Conservation (phyloP, 2,888 invertebrate genomes). For the Luperina testacea region DNA sequence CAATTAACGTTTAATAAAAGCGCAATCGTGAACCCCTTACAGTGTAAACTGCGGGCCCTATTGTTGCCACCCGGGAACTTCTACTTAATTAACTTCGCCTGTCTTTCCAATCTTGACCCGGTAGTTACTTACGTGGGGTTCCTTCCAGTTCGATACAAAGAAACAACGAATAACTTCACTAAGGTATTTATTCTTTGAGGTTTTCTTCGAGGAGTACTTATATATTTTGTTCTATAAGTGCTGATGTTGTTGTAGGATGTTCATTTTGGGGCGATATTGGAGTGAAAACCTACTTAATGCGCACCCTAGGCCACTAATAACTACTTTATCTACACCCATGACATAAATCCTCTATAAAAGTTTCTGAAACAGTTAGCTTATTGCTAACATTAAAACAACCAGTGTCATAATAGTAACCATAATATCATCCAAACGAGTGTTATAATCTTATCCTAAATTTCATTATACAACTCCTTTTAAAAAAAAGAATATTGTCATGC, state of each 20-base stretch:
- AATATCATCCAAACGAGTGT: too few species aligned
- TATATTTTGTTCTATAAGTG: not conserved
- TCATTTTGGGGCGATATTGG: not conserved
- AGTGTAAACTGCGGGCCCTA: constrained; percentile 69
- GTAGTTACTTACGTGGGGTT: constrained; percentile 55
- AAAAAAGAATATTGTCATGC: too few species aligned
- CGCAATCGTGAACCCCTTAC: constrained; percentile 64
- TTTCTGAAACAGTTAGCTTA: too few species aligned
- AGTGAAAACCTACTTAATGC: not conserved
- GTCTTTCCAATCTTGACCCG: constrained; percentile 66
- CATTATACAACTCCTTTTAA: too few species aligned
- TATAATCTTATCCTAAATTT: too few species aligned
- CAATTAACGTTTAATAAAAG: constrained; percentile 76
- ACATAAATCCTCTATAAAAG: too few species aligned
- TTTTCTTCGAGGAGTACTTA: constrained; percentile 15
- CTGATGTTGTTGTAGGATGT: not conserved
- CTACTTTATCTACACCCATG: too few species aligned
- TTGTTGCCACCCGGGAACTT: constrained; percentile 67
- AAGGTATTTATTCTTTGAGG: constrained; percentile 37
- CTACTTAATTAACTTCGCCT: constrained; percentile 66
- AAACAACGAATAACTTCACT: constrained; percentile 47
- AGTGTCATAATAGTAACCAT: too few species aligned
- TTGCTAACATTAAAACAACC: too few species aligned
- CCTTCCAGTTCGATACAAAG: constrained; percentile 51
- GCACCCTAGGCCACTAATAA: too few species aligned